phyloP scores from a whole-genome alignment of 2,113 vertebrate species.

The Bostrychus sinensis region DNA sequence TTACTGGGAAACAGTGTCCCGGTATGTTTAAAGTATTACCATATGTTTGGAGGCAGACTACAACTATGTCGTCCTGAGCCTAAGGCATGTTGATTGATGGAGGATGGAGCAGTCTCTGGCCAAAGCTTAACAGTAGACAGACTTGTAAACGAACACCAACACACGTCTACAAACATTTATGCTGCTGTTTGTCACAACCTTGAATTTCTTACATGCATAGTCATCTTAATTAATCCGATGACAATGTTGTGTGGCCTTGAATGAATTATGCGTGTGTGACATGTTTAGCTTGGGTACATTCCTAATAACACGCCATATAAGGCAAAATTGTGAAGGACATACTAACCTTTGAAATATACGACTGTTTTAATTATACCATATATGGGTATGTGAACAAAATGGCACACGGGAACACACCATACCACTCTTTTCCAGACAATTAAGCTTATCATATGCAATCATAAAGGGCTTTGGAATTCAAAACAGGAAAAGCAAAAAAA shows the following conservation, averaged over 20 bases:
- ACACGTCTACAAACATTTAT: conserved; percentile 7
- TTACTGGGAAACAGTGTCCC: conserved; percentile 23
- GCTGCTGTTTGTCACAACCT: neutral
- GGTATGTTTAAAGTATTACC: conserved; percentile 39
- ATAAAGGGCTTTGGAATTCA: conserved; percentile 47
- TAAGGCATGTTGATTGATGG: conserved; percentile 34
- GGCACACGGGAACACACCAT: neutral
- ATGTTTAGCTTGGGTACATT: neutral
- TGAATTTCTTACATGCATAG: neutral
- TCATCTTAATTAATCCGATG: neutral
- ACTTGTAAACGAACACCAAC: neutral
- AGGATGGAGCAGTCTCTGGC: conserved; percentile 21
- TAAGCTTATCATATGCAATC: conserved; percentile 45
- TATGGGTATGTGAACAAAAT: neutral
- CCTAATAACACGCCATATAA: conserved; percentile 23
- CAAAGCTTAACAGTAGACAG: conserved; percentile 3
- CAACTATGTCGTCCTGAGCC: conserved; percentile 6
- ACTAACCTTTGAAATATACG: neutral
- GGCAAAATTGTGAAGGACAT: neutral
- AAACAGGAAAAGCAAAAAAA: conserved; percentile 66
- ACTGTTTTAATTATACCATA: neutral
- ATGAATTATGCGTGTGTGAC: neutral
- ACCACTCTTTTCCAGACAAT: conserved; percentile 8
- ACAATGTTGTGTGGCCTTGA: neutral
- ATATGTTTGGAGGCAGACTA: conserved; percentile 35